phyloP scores from a whole-genome alignment of 64 coral and sea anemone species.

The Dendrophyllia cribrosa region DNA sequence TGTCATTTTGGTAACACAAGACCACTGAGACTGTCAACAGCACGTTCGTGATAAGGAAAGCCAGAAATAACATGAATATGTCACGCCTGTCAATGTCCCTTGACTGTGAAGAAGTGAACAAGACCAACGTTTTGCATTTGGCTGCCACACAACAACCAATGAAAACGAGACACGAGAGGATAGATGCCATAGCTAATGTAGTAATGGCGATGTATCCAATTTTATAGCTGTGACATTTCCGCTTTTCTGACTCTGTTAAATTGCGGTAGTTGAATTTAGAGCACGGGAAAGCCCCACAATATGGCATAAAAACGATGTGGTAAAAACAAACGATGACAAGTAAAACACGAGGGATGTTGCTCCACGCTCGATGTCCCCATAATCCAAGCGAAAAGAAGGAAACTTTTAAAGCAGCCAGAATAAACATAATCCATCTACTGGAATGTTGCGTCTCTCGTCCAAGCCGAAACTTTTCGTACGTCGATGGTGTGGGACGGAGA shows the following conservation, averaged over 20 bases:
- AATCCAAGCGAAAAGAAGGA: conserved; percentile 39
- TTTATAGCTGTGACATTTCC: neutral
- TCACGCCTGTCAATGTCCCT: neutral
- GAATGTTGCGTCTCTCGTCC: neutral
- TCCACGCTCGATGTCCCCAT: conserved; percentile 51
- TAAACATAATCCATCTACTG: neutral
- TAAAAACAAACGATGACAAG: conserved; percentile 26
- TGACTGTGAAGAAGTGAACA: conserved; percentile 22
- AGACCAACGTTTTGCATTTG: conserved; percentile 2
- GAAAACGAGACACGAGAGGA: conserved; percentile 49
- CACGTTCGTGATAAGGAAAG: neutral
- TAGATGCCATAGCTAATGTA: conserved; percentile 18
- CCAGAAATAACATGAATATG: neutral
- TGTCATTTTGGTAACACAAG: neutral
- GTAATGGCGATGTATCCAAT: conserved; percentile 45
- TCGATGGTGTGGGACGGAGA: neutral
- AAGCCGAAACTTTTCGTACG: neutral
- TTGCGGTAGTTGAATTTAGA: conserved; percentile 45
- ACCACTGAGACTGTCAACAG: neutral
- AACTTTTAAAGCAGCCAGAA: neutral
- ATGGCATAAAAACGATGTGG: conserved; percentile 30
- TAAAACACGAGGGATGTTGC: neutral
- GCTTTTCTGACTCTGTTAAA: conserved; percentile 21
- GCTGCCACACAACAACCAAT: conserved; percentile 13
- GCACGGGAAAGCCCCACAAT: conserved; percentile 20